Percentiles rank a stretch among this genome's conserved stretches.
Evolutionary conservation across 2,888 invertebrate genomes (phyloP).

Genomic region (Melolontha melolontha): DNA sequence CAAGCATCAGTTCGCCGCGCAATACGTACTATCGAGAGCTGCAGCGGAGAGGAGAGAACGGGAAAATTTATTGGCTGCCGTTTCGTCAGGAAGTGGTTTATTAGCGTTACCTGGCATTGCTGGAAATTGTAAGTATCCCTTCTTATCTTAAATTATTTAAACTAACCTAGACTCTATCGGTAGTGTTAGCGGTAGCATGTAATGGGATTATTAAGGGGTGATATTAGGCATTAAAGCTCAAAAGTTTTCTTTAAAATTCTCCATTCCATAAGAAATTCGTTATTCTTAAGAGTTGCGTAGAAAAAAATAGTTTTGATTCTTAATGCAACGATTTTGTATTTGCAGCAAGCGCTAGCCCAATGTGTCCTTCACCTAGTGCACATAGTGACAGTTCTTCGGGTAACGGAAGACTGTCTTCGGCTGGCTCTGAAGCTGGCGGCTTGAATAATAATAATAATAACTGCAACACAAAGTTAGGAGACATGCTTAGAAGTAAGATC

Average conservation of each 20-base stretch:
- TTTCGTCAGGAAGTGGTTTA: conserved; percentile 71
- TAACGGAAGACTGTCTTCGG: conserved; percentile 83
- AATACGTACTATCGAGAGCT: conserved; percentile 90
- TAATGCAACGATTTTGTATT: conserved; percentile 40
- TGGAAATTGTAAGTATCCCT: conserved; percentile 44
- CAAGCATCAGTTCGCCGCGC: conserved; percentile 95
- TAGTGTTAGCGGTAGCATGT: background rate
- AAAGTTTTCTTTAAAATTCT: no score
- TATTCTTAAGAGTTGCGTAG: background rate
- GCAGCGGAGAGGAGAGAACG: conserved; percentile 91
- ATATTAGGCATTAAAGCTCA: no score
- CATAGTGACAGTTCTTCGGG: conserved; percentile 89
- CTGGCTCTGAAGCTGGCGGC: conserved; percentile 81
- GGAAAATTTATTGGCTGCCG: conserved; percentile 77
- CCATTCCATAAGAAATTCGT: background rate
- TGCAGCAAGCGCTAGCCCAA: conserved; percentile 70
- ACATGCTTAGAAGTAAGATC: conserved; percentile 65
- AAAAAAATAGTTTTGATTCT: background rate
- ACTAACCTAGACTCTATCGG: background rate
- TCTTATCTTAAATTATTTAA: background rate
- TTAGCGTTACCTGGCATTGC: conserved; percentile 71
- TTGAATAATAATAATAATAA: conserved; percentile 79
- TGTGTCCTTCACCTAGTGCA: conserved; percentile 86
- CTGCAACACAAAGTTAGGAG: conserved; percentile 71
- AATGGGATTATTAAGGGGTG: background rate